Percentiles rank a stretch among this genome's conserved stretches.
These are phyloP conservation scores for Microhierax caerulescens DNA, from an alignment of 2,797 vertebrate genomes.

Conservation along the genomic window DNA sequence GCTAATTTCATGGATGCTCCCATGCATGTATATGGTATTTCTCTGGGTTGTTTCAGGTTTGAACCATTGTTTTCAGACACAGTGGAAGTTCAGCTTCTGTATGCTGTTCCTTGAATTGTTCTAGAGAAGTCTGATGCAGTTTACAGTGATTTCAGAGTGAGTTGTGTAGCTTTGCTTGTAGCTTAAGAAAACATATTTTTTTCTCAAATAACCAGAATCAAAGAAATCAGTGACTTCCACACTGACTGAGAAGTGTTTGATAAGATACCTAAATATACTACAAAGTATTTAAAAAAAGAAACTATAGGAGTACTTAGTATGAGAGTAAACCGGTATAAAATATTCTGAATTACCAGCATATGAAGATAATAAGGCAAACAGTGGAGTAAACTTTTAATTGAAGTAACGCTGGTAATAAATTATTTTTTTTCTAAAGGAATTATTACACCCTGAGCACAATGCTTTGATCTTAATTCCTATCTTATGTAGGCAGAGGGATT, in stretches of 20 bases:
- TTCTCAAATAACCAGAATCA: background rate
- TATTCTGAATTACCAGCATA: background rate
- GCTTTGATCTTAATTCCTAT: background rate
- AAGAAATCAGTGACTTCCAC: background rate
- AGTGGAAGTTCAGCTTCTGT: background rate
- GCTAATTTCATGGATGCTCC: background rate
- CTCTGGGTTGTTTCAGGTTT: background rate
- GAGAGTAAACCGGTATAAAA: background rate
- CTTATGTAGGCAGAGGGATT: fast-evolving
- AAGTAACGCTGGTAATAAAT: background rate
- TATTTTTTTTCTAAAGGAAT: background rate
- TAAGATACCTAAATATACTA: background rate
- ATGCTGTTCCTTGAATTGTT: background rate
- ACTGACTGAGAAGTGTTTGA: background rate
- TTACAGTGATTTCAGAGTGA: background rate
- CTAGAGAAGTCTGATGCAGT: background rate
- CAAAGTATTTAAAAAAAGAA: background rate
- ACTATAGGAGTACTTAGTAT: background rate
- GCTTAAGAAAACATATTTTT: background rate
- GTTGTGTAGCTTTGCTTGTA: background rate
- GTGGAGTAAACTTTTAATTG: background rate
- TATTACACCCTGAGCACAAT: background rate
- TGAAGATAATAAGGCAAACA: background rate
- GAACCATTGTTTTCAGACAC: background rate
- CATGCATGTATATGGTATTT: background rate